A percentile compares a stretch with the other conserved stretches of the same genome.
Evolutionary conservation across 2,797 vertebrate species (phyloP).

Genomic region (Chaetodon trifasciatus): DNA sequence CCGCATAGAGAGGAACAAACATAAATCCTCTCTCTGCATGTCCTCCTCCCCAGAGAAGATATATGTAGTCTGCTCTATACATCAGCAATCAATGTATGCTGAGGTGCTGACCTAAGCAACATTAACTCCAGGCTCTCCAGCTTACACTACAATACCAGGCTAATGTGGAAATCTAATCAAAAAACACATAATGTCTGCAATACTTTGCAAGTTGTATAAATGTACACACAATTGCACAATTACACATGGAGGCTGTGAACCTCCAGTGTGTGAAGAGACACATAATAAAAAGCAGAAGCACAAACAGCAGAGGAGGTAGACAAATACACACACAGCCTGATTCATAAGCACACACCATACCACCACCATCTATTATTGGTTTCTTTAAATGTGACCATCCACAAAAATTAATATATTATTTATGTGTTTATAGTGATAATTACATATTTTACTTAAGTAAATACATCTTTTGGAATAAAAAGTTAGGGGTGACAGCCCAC

Average conservation of each 20-base stretch:
- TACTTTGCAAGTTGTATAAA: slow-evolving; percentile 10
- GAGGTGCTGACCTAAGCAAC: slow-evolving; percentile 49
- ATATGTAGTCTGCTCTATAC: slow-evolving; percentile 14
- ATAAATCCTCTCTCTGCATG: slow-evolving; percentile 25
- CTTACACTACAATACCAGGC: slow-evolving; percentile 16
- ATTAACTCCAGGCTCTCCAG: slow-evolving; percentile 10
- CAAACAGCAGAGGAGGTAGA: background rate
- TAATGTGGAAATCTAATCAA: slow-evolving; percentile 37
- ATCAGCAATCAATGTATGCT: slow-evolving; percentile 24
- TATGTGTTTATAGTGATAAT: background rate
- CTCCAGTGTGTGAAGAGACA: background rate
- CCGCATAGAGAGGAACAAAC: slow-evolving; percentile 2
- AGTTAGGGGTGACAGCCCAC: background rate
- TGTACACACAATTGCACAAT: slow-evolving; percentile 16
- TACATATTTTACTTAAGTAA: background rate
- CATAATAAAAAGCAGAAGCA: background rate
- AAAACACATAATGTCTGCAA: slow-evolving; percentile 2
- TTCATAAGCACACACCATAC: background rate
- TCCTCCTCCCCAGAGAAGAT: slow-evolving; percentile 38
- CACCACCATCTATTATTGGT: background rate
- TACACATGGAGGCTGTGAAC: background rate
- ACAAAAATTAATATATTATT: background rate
- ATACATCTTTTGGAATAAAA: background rate
- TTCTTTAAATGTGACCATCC: background rate
- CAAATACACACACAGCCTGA: background rate